Conservation (phyloP, 92 coral and sea anemone genomes). For the Porites rus region DNA sequence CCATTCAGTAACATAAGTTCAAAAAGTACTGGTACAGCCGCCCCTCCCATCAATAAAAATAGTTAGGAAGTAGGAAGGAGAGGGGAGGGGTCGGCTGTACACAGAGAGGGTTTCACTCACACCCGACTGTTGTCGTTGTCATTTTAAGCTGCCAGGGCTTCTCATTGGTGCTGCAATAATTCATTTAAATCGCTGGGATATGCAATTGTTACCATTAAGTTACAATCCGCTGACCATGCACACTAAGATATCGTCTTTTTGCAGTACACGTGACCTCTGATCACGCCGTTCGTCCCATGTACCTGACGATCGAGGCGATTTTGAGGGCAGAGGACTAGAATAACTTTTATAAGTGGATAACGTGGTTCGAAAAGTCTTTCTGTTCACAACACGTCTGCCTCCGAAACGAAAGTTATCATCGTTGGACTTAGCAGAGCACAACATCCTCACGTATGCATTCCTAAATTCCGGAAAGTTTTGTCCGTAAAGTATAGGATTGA, state of each 20-base stretch:
- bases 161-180: no score
- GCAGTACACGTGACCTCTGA: background rate
- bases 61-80: no score
- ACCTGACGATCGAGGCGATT: background rate
- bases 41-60: no score
- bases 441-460: conserved; percentile 60
- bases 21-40: no score
- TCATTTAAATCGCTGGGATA: no score
- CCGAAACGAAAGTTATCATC: background rate
- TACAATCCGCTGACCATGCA: conserved; percentile 23
- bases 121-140: no score
- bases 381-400: background rate
- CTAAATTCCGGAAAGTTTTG: conserved; percentile 77
- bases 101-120: no score
- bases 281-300: background rate
- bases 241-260: background rate
- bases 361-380: background rate
- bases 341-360: background rate
- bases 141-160: no score
- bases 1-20: no score
- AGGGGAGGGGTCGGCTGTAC: no score
- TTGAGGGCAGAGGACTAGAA: conserved; percentile 3
- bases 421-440: conserved; percentile 32
- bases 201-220: background rate
- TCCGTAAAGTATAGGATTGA: conserved; percentile 76